phyloP scores from a whole-genome alignment of 2,113 vertebrate species.

The Isurus oxyrinchus region DNA sequence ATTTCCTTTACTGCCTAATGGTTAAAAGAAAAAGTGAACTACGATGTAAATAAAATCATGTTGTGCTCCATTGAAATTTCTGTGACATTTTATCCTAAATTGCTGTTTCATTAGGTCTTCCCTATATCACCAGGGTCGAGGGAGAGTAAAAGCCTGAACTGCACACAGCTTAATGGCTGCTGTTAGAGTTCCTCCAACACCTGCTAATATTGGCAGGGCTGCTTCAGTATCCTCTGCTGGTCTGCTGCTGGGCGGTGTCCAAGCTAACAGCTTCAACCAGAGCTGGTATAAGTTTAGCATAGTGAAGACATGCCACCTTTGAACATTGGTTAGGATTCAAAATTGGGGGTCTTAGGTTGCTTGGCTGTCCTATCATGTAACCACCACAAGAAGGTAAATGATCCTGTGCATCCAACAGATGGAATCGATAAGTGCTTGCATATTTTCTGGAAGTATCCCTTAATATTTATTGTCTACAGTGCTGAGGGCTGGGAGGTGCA shows the following conservation, averaged over 20 bases:
- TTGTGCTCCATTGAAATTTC: background rate
- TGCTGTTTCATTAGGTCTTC: background rate
- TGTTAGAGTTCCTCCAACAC: background rate
- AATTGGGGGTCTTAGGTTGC: background rate
- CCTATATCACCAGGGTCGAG: background rate
- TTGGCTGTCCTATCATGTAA: background rate
- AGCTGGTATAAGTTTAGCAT: background rate
- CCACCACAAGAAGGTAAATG: background rate
- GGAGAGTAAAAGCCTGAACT: background rate
- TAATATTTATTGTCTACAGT: background rate
- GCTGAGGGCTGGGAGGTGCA: background rate
- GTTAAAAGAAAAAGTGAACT: background rate
- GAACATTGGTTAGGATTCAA: background rate
- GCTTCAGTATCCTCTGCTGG: background rate
- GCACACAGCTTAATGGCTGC: background rate
- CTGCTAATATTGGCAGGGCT: background rate
- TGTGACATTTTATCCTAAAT: background rate
- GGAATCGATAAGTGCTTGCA: background rate
- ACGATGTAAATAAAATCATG: background rate
- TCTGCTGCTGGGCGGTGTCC: background rate
- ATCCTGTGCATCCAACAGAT: background rate
- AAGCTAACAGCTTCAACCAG: background rate
- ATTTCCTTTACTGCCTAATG: background rate
- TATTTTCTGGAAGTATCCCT: background rate
- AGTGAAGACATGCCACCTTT: background rate